Evolutionary conservation across 2,888 invertebrate genomes (phyloP), one percentile per base, ranked within the genome.

Genomic region (Plutella xylostella): DNA sequence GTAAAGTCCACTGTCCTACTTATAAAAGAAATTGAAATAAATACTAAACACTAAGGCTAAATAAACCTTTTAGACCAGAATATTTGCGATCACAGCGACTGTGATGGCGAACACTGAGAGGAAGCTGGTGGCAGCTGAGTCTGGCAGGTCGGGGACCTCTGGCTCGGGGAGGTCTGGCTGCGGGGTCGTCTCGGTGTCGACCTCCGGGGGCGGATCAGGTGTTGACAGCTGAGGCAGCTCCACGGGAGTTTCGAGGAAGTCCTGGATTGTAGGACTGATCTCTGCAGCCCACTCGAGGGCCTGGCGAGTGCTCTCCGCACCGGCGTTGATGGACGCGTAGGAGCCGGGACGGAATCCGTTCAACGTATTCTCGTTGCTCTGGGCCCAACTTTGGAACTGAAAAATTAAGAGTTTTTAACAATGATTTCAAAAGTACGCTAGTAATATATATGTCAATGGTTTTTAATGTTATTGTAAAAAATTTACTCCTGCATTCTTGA

Each of bases 371-470:
- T 57, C 56, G 42, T 56, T 65, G 0, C 38, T 6, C 2, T 48
- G 57, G 0, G 62, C 72, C 82, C 82, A 83, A 3, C 33, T 21
- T 60, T 64, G 60, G 62, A 73, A 79, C 83, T 83, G 62, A 45
- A 42, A 52, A 37, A 18, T 18, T 43, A 43, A 43, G 7, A n/a
- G n/a, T n/a, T n/a, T 12, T 40, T 4, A 41, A 28, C 14, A 11
- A 25, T 12, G 12, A 18, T 11, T 19, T 12, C 3, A 2, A 30
- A 33, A 31, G 20, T 14, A 4, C 14, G 17, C 9, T 17, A 11
- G n/a, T 4, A 17, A 18, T 17, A 9, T 17, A 34, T 18, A 17
- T 17, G 15, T 34, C 1, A 11, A 3, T 9, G 7, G 11, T 9
- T 34, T 17, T 30, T 30, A 12, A n/a, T 12, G 30, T 14, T n/a